Conservation (phyloP, 2,113 vertebrate genomes). For the Oryzias javanicus region DNA sequence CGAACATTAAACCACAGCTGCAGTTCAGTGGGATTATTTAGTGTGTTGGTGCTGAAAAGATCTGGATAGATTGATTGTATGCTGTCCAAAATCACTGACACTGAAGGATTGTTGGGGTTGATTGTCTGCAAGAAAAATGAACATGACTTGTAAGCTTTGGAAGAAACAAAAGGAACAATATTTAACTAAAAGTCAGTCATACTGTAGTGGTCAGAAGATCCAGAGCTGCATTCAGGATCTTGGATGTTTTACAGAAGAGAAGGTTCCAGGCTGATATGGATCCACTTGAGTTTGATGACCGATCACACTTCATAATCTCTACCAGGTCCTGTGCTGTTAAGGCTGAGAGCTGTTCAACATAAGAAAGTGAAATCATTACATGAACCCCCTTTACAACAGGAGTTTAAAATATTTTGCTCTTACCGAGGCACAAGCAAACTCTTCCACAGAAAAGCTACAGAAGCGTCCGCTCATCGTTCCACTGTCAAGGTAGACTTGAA, state of each 20-base stretch:
- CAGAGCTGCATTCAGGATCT: constrained; percentile 57
- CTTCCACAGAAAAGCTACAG: constrained; percentile 58
- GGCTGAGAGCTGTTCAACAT: constrained; percentile 27
- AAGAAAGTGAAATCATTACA: too few species aligned
- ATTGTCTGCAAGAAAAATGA: constrained; percentile 36
- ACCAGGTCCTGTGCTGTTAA: constrained; percentile 40
- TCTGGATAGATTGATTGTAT: constrained; percentile 64
- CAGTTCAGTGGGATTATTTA: constrained; percentile 41
- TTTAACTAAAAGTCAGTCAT: background rate
- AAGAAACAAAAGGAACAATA: too few species aligned
- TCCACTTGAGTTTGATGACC: constrained; percentile 5
- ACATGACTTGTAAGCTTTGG: too few species aligned
- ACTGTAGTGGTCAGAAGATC: constrained; percentile 46
- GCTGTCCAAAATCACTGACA: constrained; percentile 55
- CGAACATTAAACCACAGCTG: constrained; percentile 62
- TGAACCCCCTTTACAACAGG: background rate
- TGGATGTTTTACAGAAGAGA: constrained; percentile 55
- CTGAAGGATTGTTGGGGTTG: constrained; percentile 28
- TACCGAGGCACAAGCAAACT: constrained; percentile 71
- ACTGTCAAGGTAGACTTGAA: constrained; percentile 33
- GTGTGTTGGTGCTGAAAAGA: constrained; percentile 2
- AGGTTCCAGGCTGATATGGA: constrained; percentile 60
- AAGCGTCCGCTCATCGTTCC: background rate
- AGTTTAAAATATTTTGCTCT: background rate
- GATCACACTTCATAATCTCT: constrained; percentile 39